A percentile compares a stretch with the other conserved stretches of the same genome.
These are phyloP conservation scores for Morpho helenor DNA, from an alignment of 2,888 invertebrate genomes.

Conservation along the genomic window DNA sequence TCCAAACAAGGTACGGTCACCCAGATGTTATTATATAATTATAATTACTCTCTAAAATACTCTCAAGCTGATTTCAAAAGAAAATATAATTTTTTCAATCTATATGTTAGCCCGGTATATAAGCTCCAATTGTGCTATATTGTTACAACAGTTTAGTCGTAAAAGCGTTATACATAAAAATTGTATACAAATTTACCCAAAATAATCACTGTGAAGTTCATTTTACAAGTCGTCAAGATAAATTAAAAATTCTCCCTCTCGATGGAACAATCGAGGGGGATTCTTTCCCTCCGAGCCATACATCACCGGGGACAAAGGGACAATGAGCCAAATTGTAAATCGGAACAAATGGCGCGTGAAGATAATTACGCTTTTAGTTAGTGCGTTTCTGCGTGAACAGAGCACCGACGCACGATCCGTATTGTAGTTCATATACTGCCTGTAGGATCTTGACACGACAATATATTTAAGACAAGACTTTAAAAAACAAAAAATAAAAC, in stretches of 20 bases:
- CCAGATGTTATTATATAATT: no score
- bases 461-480: not conserved
- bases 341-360: conserved; percentile 38
- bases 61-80: no score
- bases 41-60: no score
- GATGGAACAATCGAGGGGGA: conserved; percentile 13
- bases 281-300: conserved; percentile 13
- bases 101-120: no score
- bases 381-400: conserved; percentile 7
- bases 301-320: conserved; percentile 21
- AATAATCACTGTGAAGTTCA: no score
- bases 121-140: no score
- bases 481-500: no score
- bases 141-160: no score
- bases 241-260: conserved; percentile 20
- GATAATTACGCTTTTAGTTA: conserved; percentile 34
- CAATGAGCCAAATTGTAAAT: conserved; percentile 30
- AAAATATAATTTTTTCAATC: no score
- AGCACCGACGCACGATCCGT: not conserved
- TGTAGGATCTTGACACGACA: conserved; percentile 7
- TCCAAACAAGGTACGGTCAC: no score
- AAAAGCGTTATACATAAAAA: no score
- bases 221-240: conserved; percentile 7
- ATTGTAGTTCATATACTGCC: conserved; percentile 5
- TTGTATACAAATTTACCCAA: no score